phyloP scores from a whole-genome alignment of 2,888 invertebrate genomes.

The Chymomyza procnemis region DNA sequence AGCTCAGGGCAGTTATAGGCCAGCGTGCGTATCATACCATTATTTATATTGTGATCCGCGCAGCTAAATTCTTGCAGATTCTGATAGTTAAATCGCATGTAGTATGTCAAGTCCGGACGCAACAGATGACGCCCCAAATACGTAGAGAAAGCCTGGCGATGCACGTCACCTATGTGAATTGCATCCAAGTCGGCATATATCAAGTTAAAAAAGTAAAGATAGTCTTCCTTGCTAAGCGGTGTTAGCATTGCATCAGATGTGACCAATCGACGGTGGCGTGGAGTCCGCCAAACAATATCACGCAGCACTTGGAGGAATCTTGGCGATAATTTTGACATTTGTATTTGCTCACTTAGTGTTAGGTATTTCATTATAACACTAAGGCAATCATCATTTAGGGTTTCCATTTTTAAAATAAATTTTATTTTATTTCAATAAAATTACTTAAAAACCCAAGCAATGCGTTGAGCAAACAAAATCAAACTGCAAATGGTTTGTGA shows the following conservation, averaged over 20 bases:
- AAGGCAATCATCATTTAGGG: slow-evolving; percentile 54
- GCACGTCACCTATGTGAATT: slow-evolving; percentile 61
- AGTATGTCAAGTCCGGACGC: slow-evolving; percentile 51
- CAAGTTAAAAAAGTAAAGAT: slow-evolving; percentile 55
- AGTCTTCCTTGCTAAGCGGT: slow-evolving; percentile 53
- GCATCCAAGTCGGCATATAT: slow-evolving; percentile 49
- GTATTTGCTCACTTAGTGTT: slow-evolving; percentile 48
- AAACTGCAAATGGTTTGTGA: neutral
- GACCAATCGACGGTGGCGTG: slow-evolving; percentile 51
- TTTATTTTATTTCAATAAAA: too few relatives aligned
- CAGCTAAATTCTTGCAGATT: slow-evolving; percentile 54
- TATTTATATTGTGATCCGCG: slow-evolving; percentile 52
- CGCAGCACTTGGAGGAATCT: slow-evolving; percentile 45
- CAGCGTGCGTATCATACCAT: slow-evolving; percentile 55
- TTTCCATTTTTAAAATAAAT: slow-evolving; percentile 29
- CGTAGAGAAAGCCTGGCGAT: slow-evolving; percentile 52
- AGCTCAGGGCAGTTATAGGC: slow-evolving; percentile 43
- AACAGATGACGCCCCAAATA: slow-evolving; percentile 51
- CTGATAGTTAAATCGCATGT: slow-evolving; percentile 43
- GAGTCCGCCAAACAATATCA: slow-evolving; percentile 52
- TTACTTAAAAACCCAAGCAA: neutral
- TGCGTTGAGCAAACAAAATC: neutral
- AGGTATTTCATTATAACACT: slow-evolving; percentile 53
- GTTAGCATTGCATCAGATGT: slow-evolving; percentile 46
- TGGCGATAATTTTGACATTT: slow-evolving; percentile 50